phyloP scores from a whole-genome alignment of 2,888 invertebrate genomes.

The Rhagonycha fulva region DNA sequence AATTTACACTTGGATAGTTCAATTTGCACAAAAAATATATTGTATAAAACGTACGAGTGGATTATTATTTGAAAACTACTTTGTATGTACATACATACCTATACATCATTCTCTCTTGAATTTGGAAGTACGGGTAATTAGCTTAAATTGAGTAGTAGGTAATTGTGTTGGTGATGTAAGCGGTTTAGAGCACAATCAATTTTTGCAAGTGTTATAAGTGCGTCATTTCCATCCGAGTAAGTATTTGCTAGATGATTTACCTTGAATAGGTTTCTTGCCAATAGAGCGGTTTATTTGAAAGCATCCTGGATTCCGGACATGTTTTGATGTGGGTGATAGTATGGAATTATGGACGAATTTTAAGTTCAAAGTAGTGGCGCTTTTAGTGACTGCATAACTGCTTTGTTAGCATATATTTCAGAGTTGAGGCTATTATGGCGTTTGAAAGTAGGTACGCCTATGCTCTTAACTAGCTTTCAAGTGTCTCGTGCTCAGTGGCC shows the following conservation, averaged over 20 bases:
- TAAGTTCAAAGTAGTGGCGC: conserved; percentile 15
- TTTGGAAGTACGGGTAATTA: neutral
- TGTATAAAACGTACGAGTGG: neutral
- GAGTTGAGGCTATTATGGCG: conserved; percentile 17
- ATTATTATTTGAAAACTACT: neutral
- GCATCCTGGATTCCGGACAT: conserved; percentile 13
- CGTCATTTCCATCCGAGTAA: neutral
- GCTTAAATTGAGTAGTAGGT: neutral
- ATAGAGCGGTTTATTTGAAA: conserved; percentile 1
- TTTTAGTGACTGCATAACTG: conserved; percentile 24
- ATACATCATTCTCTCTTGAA: too few relatives aligned
- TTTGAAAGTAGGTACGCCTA: conserved; percentile 26
- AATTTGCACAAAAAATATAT: neutral
- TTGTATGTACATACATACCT: too few relatives aligned
- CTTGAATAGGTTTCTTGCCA: neutral
- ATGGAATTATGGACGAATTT: conserved; percentile 18
- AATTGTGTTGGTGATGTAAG: neutral
- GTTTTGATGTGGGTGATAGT: conserved; percentile 15
- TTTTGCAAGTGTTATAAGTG: neutral
- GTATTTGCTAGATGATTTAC: neutral
- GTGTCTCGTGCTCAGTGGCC: conserved; percentile 31
- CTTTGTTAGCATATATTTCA: conserved; percentile 25
- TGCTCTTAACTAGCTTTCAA: conserved; percentile 30
- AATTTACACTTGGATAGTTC: neutral
- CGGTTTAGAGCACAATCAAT: neutral